Evolutionary conservation across 2,113 vertebrate species (phyloP), one percentile per base, ranked within the genome.

Genomic region (Cephalophus harveyi): DNA sequence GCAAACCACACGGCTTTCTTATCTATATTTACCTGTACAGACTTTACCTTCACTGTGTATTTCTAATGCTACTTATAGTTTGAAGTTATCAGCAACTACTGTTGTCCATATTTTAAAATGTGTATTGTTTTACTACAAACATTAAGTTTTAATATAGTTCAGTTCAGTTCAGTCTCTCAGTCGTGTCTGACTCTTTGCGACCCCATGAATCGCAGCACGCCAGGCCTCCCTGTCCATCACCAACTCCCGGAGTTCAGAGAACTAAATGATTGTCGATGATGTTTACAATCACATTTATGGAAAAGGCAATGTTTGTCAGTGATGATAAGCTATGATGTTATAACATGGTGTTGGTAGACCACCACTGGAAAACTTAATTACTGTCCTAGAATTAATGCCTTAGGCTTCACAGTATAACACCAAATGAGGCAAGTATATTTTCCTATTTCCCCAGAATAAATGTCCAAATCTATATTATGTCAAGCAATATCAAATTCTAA

Each of bases 381-480:
- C 48, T 36, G 16, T 71, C 27, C 13, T 6, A 36, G 7, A 79
- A 23, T 40, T 28, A 74, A 54, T 90, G 36, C 25, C 50, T n/a
- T 55, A 76, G 10, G 13, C 74, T 88, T 40, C 21, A 94, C 36
- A 97, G 79, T 96, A 52, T 95, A 64, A 62, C 28, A 64, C 79
- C 52, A 89, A 21, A n/a, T 74, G n/a, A 60, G 15, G 15, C 60
- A 74, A 59, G 46, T 59, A 3, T 60, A 43, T 84, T 82, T 94
- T 67, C n/a, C 84, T 62, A 36, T 52, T 94, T 71, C 74, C 55
- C 46, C 14, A 78, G 55, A 84, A 57, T 33, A 50, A 40, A 50
- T 46, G 16, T 54, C 92, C 36, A 74, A 54, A 91, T 28, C 50
- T 10, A 95, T 76, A 97, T 87, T 95, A 60, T 48, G 79, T 93